phyloP scores from a whole-genome alignment of 2,113 vertebrate species.

The Diadophis punctatus region DNA sequence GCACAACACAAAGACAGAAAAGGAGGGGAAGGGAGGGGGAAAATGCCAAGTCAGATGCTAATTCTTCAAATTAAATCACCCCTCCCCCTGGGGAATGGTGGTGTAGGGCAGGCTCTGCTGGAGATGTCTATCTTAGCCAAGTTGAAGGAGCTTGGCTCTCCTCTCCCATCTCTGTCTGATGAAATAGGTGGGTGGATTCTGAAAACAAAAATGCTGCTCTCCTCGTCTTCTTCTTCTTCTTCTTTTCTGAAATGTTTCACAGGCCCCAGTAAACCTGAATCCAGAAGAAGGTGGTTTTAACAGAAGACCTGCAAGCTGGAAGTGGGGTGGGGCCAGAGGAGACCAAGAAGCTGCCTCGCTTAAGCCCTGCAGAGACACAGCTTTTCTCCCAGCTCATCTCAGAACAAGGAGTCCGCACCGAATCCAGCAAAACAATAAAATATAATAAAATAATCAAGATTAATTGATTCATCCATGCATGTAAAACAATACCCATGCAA shows the following conservation, averaged over 20 bases:
- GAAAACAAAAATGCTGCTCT: background rate
- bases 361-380: background rate
- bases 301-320: background rate
- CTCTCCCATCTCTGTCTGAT: background rate
- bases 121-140: background rate
- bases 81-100: background rate
- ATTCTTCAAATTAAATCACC: background rate
- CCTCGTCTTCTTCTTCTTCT: background rate
- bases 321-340: background rate
- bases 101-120: background rate
- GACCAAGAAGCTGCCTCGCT: background rate
- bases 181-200: background rate
- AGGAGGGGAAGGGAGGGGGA: background rate
- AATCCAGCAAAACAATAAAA: background rate
- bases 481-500: rapidly evolving
- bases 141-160: background rate
- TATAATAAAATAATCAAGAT: background rate
- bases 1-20: background rate
- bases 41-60: background rate
- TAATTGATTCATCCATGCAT: rapidly evolving
- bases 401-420: rapidly evolving
- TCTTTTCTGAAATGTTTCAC: background rate
- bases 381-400: rapidly evolving
- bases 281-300: background rate
- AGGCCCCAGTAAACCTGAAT: background rate